phyloP scores from a whole-genome alignment of 1,140 invertebrate genomes.

The Platyscapa corneri region DNA sequence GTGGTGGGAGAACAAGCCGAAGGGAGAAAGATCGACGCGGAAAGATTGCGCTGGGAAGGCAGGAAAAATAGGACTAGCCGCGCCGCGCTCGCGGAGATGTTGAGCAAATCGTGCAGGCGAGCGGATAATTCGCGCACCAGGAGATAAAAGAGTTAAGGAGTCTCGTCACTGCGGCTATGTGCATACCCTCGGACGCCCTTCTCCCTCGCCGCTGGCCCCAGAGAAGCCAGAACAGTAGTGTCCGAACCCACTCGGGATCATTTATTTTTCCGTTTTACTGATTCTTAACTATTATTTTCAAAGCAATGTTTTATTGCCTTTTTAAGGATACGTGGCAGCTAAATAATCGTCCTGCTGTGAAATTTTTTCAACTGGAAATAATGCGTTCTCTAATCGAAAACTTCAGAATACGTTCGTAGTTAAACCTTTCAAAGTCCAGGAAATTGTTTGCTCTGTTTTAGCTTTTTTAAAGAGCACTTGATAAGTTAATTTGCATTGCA shows the following conservation, averaged over 20 bases:
- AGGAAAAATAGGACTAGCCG: constrained; percentile 30
- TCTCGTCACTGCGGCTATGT: constrained; percentile 24
- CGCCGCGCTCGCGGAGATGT: constrained; percentile 19
- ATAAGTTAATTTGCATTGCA: background rate
- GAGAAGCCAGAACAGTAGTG: constrained; percentile 18
- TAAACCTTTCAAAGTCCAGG: background rate
- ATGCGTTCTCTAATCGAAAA: constrained; percentile 24
- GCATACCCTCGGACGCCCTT: background rate
- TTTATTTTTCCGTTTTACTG: constrained; percentile 33
- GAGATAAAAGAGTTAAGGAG: constrained; percentile 45
- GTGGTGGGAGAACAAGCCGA: background rate
- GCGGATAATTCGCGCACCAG: constrained; percentile 41
- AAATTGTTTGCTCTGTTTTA: background rate
- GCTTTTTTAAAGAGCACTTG: background rate
- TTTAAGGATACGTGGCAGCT: constrained; percentile 31
- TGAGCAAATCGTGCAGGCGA: constrained; percentile 9
- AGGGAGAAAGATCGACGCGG: constrained; percentile 1
- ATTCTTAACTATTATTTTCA: constrained; percentile 40
- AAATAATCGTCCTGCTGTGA: constrained; percentile 22
- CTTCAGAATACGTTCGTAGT: background rate
- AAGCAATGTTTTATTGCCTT: constrained; percentile 32
- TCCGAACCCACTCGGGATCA: background rate
- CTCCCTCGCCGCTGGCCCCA: background rate
- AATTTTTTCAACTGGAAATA: constrained; percentile 30
- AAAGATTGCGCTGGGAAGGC: constrained; percentile 21